Base-by-base conservation (phyloP, 1,140 invertebrate genomes). In the Heliconius congener region DNA sequence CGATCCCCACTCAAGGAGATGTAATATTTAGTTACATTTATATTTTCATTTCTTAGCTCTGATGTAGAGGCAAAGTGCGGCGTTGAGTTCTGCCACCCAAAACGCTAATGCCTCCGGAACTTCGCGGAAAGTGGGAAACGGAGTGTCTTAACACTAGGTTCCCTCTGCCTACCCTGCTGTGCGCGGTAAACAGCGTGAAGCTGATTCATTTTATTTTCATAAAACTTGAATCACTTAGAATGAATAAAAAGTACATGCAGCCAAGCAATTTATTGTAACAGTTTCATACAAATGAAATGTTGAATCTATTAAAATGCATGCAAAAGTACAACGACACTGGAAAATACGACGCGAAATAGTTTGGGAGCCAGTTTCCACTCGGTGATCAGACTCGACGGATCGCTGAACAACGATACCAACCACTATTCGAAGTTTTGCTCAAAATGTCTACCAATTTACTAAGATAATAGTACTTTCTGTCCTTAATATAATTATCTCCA, bases 321-420 rank as follows among this genome's bases (percentile, higher is more conserved):
- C 57, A 76, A 76, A 57, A 66, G 23, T 76, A 70, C 23, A 34
- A 70, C 37, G 23, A 71, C 66, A 73, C 52, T 73, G n/a, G 23
- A 73, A 73, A 73, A 72, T 50, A 50, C 46, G 60, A n/a, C 37
- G 57, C 60, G 74, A 60, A 76, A 76, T 39, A 71, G 75, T 76
- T 76, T 76, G 75, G 75, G 50, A 42, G 42, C 66, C 60, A 52
- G 66, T 76, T 71, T 60, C 57, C 75, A 76, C 75, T 71, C 27
- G 75, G 3, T n/a, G 52, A 71, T 66, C 57, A 71, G 60, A 76
- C 23, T 76, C 71, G 60, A 50, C 66, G 75, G 75, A 76, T 76
- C 66, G 66, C 34, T 71, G 60, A 23, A 46, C 66, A 71, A 18
- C 19, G 55, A 42, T 76, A 66, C 57, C 71, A 72, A 46, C 57